Evolutionary conservation across 2,113 vertebrate genomes (phyloP).

Genomic region (Hippolais icterina): DNA sequence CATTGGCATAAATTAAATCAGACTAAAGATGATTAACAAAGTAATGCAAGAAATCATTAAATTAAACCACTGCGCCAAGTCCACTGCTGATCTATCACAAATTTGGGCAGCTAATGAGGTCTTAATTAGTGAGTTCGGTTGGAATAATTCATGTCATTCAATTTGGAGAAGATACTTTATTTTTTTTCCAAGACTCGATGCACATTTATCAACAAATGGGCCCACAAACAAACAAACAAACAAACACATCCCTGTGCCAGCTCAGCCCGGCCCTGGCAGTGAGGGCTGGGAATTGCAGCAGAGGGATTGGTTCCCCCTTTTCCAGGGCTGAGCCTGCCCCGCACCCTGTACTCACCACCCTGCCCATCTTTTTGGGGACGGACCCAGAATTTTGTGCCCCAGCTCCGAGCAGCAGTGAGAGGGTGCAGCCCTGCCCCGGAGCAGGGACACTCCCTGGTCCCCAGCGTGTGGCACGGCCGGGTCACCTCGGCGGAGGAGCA

Average conservation of each 20-base stretch:
- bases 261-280: neutral
- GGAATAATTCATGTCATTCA: conserved; percentile 77
- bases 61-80: conserved; percentile 80
- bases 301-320: neutral
- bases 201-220: neutral
- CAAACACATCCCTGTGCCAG: neutral
- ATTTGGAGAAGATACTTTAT: conserved; percentile 37
- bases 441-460: neutral
- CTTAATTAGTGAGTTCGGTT: conserved; percentile 78
- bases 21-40: conserved; percentile 84
- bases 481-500: neutral
- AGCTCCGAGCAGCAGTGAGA: rapidly evolving
- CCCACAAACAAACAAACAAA: neutral
- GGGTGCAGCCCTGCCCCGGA: neutral
- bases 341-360: rapidly evolving
- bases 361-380: neutral
- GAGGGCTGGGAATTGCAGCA: neutral
- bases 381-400: rapidly evolving
- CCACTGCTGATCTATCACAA: conserved; percentile 80
- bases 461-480: neutral
- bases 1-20: conserved; percentile 81
- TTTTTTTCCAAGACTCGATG: neutral
- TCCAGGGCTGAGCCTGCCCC: neutral
- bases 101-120: conserved; percentile 82
- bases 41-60: conserved; percentile 84